These are phyloP conservation scores for Egretta garzetta DNA, from an alignment of 2,113 vertebrate species.

Conservation along the genomic window DNA sequence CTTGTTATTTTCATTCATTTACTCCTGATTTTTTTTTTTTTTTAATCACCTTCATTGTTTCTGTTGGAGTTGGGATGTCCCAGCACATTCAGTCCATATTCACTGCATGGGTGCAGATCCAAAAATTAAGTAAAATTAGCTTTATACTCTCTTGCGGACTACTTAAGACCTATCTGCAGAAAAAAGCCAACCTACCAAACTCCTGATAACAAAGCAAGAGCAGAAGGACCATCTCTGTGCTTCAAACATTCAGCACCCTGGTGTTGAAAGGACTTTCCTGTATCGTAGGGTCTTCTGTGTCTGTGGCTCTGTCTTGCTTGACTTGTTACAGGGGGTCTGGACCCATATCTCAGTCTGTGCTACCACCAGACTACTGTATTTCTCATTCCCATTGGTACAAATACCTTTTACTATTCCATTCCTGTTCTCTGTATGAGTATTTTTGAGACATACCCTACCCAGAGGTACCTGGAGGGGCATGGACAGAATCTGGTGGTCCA, in stretches of 20 bases:
- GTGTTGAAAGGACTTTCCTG: too few species aligned
- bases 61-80: background rate
- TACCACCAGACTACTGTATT: background rate
- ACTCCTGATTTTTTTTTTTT: background rate
- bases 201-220: background rate
- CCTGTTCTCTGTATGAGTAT: background rate
- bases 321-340: background rate
- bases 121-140: background rate
- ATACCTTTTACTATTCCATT: accelerated
- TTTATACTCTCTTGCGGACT: background rate
- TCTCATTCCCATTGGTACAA: background rate
- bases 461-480: background rate
- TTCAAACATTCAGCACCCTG: background rate
- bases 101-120: background rate
- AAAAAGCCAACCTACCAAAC: background rate
- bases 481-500: background rate
- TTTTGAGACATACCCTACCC: background rate
- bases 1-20: background rate
- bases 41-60: background rate
- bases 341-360: background rate
- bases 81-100: background rate
- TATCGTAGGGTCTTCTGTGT: accelerated
- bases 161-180: background rate
- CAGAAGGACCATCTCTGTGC: background rate
- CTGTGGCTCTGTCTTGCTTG: background rate